Conservation (phyloP, 1,140 invertebrate genomes). For the Drosophila trapezifrons region DNA sequence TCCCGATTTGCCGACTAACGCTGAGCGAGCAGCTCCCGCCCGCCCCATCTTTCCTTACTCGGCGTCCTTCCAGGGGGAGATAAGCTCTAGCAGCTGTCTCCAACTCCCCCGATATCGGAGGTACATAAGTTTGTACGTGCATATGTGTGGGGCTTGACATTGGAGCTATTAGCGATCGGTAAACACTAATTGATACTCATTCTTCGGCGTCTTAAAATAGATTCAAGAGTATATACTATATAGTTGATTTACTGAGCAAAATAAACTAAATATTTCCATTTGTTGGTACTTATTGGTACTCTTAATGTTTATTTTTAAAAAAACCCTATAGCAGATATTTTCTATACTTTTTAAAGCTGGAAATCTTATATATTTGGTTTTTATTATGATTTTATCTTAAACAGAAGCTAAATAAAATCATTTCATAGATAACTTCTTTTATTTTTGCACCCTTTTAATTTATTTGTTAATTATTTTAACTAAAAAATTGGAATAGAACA, state of each 20-base stretch:
- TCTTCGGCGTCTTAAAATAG: neutral
- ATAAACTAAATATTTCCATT: neutral
- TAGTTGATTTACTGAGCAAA: too few relatives aligned
- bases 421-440: too few relatives aligned
- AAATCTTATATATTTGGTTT: too few relatives aligned
- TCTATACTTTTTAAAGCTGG: too few relatives aligned
- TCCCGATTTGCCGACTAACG: constrained; percentile 31
- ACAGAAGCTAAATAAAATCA: too few relatives aligned
- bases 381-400: too few relatives aligned
- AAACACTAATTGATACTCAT: neutral
- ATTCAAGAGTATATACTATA: too few relatives aligned
- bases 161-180: neutral
- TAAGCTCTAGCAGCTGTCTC: constrained; percentile 5
- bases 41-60: too few relatives aligned
- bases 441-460: too few relatives aligned
- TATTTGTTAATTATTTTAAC: neutral
- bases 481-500: too few relatives aligned
- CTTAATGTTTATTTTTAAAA: neutral
- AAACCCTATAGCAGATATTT: neutral
- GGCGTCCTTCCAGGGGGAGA: neutral
- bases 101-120: neutral
- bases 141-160: neutral
- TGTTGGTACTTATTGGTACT: neutral
- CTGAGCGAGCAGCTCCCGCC: neutral
- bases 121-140: neutral